A percentile compares a stretch with the other conserved stretches of the same genome.
Conservation (phyloP, 1,140 invertebrate genomes). For the Mylabris phalerata region DNA sequence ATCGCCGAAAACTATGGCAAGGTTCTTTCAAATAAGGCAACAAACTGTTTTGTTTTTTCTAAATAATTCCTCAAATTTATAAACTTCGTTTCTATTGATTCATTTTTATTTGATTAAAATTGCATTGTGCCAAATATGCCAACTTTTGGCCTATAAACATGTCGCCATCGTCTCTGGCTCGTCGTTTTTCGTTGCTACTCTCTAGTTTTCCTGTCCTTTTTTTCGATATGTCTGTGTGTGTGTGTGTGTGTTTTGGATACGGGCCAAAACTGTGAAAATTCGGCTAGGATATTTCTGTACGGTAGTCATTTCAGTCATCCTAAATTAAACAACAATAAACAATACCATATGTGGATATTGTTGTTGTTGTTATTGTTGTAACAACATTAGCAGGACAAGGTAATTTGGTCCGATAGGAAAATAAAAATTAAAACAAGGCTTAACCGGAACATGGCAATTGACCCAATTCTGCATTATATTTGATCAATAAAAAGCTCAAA, state of each 20-base stretch:
- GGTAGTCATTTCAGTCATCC: too few relatives aligned
- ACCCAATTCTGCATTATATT: constrained; percentile 13
- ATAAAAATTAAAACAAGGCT: constrained; percentile 23
- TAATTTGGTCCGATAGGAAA: constrained; percentile 12
- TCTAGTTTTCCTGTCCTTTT: too few relatives aligned
- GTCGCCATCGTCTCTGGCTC: background rate
- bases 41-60: too few relatives aligned
- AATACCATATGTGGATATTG: constrained; percentile 13
- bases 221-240: too few relatives aligned
- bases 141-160: constrained; percentile 18
- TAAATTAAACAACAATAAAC: too few relatives aligned
- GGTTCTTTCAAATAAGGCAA: too few relatives aligned
- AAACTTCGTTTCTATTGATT: too few relatives aligned
- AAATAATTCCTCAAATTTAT: too few relatives aligned
- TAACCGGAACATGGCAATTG: constrained; percentile 26
- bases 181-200: too few relatives aligned
- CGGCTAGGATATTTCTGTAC: background rate
- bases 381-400: constrained; percentile 9
- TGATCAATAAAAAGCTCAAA: too few relatives aligned
- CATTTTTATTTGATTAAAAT: background rate
- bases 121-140: constrained; percentile 21
- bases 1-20: too few relatives aligned
- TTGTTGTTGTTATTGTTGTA: constrained; percentile 1
- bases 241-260: too few relatives aligned
- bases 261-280: constrained; percentile 12